phyloP scores from a whole-genome alignment of 1,140 invertebrate species.

The Papilio helenus region DNA sequence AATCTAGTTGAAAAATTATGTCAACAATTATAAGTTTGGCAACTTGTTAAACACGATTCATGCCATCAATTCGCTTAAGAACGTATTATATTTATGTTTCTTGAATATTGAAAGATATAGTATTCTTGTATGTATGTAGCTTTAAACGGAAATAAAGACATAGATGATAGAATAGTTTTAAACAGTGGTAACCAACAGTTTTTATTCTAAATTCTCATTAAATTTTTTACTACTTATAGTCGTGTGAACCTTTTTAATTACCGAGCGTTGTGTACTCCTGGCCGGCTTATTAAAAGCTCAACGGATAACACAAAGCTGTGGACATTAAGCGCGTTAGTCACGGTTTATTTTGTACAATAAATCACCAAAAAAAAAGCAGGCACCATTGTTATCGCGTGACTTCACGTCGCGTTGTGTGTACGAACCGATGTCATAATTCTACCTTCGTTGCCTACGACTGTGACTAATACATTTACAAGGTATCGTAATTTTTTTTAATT shows the following conservation, averaged over 20 bases:
- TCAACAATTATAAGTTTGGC: too few species aligned
- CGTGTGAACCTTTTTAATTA: constrained; percentile 19
- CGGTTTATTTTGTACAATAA: constrained; percentile 60
- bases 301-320: constrained; percentile 37
- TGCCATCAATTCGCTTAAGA: too few species aligned
- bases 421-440: constrained; percentile 77
- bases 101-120: too few species aligned
- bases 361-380: constrained; percentile 74
- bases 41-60: too few species aligned
- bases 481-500: constrained; percentile 21
- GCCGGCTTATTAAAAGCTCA: constrained; percentile 36
- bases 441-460: constrained; percentile 69
- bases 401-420: constrained; percentile 57
- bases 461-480: constrained; percentile 64
- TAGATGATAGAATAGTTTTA: background rate
- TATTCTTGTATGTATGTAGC: too few species aligned
- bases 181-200: background rate
- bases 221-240: background rate
- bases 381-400: constrained; percentile 66
- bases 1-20: background rate
- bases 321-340: constrained; percentile 56
- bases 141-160: too few species aligned
- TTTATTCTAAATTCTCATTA: background rate
- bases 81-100: too few species aligned
- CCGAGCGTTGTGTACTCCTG: constrained; percentile 8